Percentiles rank a stretch among this genome's conserved stretches.
phyloP scores from a whole-genome alignment of 2,797 vertebrate genomes.

The Coluber constrictor region DNA sequence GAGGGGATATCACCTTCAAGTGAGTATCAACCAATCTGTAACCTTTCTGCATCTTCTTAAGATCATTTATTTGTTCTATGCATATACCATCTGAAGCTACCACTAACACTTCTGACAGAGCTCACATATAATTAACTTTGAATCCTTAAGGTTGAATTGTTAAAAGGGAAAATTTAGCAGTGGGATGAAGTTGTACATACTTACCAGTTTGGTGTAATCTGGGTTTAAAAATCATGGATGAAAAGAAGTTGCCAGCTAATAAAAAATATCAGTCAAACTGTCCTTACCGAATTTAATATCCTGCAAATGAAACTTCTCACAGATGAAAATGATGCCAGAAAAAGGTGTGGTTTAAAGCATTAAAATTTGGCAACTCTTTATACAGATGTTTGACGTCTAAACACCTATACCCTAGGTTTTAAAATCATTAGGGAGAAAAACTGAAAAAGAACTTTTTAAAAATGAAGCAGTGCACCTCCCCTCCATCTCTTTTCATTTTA shows the following conservation, averaged over 20 bases:
- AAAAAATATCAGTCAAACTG: not conserved
- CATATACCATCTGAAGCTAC: not conserved
- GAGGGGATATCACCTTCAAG: conserved; percentile 78
- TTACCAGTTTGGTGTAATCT: not conserved
- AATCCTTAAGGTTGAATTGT: not conserved
- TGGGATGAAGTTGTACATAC: not conserved
- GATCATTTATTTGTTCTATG: not conserved
- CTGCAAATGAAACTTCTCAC: not conserved
- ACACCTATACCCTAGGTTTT: not conserved
- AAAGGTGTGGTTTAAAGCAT: not conserved
- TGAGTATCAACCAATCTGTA: conserved; percentile 59
- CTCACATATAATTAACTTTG: not conserved
- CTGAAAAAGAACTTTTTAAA: not conserved
- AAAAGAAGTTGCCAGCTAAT: not conserved
- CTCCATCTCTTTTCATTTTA: not conserved
- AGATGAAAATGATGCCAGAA: not conserved
- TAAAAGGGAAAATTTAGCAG: not conserved
- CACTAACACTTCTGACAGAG: not conserved
- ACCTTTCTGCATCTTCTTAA: not conserved
- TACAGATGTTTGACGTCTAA: not conserved
- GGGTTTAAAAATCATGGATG: not conserved
- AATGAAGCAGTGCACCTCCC: not conserved
- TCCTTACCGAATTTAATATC: not conserved
- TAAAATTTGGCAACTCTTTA: not conserved
- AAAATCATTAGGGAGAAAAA: not conserved